A percentile compares a stretch with the other conserved stretches of the same genome.
phyloP scores from a whole-genome alignment of 2,113 vertebrate species.

The Rhinoderma darwinii region DNA sequence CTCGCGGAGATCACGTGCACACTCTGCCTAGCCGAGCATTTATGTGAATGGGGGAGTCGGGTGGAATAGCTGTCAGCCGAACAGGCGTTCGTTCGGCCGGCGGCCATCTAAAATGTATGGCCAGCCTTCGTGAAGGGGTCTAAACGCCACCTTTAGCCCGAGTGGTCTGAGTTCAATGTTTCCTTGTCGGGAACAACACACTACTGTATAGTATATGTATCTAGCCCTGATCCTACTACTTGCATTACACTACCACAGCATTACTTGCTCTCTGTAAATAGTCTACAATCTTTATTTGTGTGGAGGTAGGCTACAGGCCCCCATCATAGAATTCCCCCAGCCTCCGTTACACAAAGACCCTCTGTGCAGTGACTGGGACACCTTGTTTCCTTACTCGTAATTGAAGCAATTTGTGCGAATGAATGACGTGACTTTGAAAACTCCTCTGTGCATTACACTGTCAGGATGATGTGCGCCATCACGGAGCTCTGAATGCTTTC shows the following conservation, averaged over 20 bases:
- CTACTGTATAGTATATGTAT: slow-evolving; percentile 8
- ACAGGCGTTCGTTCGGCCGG: too few species aligned
- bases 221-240: slow-evolving; percentile 1
- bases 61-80: too few species aligned
- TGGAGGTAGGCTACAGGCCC: slow-evolving; percentile 8
- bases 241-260: not conserved
- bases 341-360: slow-evolving; percentile 19
- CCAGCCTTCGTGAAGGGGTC: too few species aligned
- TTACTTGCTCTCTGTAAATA: not conserved
- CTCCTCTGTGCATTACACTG: not conserved
- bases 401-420: slow-evolving; percentile 44
- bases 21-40: too few species aligned
- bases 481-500: not conserved
- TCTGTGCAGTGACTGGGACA: slow-evolving; percentile 24
- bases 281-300: not conserved
- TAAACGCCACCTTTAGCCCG: too few species aligned
- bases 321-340: not conserved
- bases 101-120: too few species aligned
- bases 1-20: too few species aligned
- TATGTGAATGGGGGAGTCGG: too few species aligned
- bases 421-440: slow-evolving; percentile 31
- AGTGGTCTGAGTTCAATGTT: not conserved
- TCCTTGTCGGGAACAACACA: not conserved
- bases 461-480: not conserved
- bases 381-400: slow-evolving; percentile 40